Evolutionary conservation across 2,888 invertebrate genomes (phyloP), one percentile per base, ranked within the genome.

Genomic region (Epistrophe grossulariae): DNA sequence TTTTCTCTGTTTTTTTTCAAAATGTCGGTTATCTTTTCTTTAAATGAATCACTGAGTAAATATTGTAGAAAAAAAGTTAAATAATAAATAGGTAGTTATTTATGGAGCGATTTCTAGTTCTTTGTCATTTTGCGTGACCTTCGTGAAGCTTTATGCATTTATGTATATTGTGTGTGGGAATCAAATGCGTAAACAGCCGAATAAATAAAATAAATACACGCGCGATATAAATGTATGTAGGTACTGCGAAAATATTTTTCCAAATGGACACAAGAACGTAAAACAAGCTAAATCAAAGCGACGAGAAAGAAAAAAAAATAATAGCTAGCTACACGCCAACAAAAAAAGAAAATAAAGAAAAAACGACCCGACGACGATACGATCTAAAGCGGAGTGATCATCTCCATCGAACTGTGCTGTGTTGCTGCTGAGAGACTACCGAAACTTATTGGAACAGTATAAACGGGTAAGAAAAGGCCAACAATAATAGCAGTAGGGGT

Each of bases 391-490:
- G 45, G 28, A 78, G 77, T 60, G 52, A 57, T 79, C 85, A 82
- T 82, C 78, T 79, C 74, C 64, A 78, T 45, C 57, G 73, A 85
- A 85, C 57, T 81, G 81, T 48, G 72, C 57, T 81, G 81, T 48
- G 72, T 74, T 73, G 72, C 73, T 59, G 35, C 1, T 70, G 57
- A 73, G 71, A 79, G 79, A 87, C 82, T 76, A 59, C 52, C 48
- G 31, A 28, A 35, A 52, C 72, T 59, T 24, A 70, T 64, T 66
- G 31, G 79, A 87, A 83, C 66, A 82, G 68, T n/a, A 59, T 83
- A 76, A 81, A 81, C 81, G 74, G 59, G 76, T 55, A 64, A 72
- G 87, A 83, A 83, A 83, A 87, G 79, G 79, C 87, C 87, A 83
- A 79, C 87, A 76, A 48, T 71, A 87, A 79, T 35, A 45, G 40